A percentile compares a stretch with the other conserved stretches of the same genome.
Conservation (phyloP, 2,797 vertebrate species). For the Enteromius afrohamiltoni region DNA sequence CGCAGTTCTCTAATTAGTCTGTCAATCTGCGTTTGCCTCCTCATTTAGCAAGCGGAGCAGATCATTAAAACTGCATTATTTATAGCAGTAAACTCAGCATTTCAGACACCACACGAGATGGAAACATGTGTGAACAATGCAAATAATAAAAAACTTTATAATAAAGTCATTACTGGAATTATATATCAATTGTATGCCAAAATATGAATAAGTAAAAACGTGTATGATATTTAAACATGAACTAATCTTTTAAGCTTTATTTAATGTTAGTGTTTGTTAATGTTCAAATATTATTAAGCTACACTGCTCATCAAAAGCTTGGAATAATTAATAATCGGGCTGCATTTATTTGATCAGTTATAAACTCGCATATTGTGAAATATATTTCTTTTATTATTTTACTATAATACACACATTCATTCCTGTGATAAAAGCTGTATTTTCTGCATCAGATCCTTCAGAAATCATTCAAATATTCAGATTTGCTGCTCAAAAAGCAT, state of each 20-base stretch:
- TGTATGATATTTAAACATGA: background rate
- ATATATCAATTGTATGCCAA: background rate
- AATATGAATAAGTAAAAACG: background rate
- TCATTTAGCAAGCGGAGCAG: conserved; percentile 28
- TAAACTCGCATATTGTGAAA: background rate
- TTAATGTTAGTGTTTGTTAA: background rate
- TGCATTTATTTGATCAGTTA: background rate
- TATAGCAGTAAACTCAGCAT: conserved; percentile 17
- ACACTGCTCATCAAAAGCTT: background rate
- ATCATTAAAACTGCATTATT: conserved; percentile 33
- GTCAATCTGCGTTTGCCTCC: conserved; percentile 40
- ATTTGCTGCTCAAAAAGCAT: background rate
- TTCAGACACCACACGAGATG: background rate
- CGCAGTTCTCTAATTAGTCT: conserved; percentile 44
- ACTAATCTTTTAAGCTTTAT: background rate
- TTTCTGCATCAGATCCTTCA: background rate
- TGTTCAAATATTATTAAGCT: background rate
- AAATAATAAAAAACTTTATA: too few species aligned
- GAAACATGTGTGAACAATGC: background rate
- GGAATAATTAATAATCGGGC: background rate
- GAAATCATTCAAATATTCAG: background rate
- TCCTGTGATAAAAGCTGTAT: background rate
- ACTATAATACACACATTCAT: too few species aligned
- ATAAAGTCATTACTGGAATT: background rate
- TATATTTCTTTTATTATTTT: background rate